Percentiles rank a stretch among this genome's conserved stretches.
phyloP scores from a whole-genome alignment of 1,140 invertebrate genomes.

The Cepaea nemoralis region DNA sequence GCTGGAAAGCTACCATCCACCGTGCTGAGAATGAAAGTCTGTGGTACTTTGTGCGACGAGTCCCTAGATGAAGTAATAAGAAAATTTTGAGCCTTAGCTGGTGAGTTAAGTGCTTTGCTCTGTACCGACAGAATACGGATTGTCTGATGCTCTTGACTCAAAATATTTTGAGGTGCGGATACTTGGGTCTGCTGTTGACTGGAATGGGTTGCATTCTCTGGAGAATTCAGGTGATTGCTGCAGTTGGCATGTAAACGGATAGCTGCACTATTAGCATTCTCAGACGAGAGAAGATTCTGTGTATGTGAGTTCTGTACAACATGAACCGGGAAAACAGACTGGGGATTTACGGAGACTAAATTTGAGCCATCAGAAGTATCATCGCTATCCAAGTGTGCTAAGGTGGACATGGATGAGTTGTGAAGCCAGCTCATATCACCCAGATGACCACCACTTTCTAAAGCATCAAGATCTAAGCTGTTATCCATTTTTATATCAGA shows the following conservation, averaged over 20 bases:
- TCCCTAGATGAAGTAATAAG: constrained; percentile 36
- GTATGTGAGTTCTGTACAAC: constrained; percentile 33
- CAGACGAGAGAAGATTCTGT: constrained; percentile 35
- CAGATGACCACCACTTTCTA: constrained; percentile 33
- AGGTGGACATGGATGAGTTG: constrained; percentile 30
- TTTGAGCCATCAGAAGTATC: constrained; percentile 38
- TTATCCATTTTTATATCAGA: constrained; percentile 36
- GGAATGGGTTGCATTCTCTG: constrained; percentile 69
- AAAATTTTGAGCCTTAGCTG: constrained; percentile 38
- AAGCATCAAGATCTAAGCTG: constrained; percentile 29
- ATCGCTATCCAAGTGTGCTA: constrained; percentile 35
- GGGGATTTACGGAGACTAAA: constrained; percentile 68
- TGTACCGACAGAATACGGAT: constrained; percentile 37
- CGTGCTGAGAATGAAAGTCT: constrained; percentile 34
- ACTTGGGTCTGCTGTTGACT: constrained; percentile 43
- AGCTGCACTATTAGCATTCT: constrained; percentile 58
- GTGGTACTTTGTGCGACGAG: constrained; percentile 28
- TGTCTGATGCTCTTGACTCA: constrained; percentile 31
- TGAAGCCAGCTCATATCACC: constrained; percentile 40
- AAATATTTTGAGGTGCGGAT: constrained; percentile 38
- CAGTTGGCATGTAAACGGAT: constrained; percentile 53
- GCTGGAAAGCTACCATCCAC: constrained; percentile 24
- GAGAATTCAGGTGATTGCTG: constrained; percentile 73
- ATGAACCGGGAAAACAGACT: constrained; percentile 67
- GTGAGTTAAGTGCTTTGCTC: constrained; percentile 2